These are phyloP conservation scores for Chymomyza procnemis DNA, from an alignment of 2,888 invertebrate genomes.

Conservation along the genomic window DNA sequence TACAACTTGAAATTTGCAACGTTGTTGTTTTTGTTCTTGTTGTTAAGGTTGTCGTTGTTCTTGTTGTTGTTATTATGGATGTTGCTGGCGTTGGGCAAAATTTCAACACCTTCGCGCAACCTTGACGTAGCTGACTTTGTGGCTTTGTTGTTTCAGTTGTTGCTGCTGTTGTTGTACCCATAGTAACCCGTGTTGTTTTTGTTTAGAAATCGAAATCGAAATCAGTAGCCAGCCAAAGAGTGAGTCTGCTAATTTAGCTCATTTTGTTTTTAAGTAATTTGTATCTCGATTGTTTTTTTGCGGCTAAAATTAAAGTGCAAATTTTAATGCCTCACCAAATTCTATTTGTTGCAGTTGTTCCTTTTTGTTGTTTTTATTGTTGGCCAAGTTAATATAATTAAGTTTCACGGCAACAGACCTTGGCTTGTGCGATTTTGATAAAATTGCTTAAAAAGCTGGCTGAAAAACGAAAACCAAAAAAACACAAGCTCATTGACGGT, in stretches of 20 bases:
- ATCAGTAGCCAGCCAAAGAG: slow-evolving; percentile 67
- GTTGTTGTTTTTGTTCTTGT: background rate
- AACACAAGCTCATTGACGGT: slow-evolving; percentile 52
- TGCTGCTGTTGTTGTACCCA: background rate
- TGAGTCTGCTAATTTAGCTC: slow-evolving; percentile 70
- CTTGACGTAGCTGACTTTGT: slow-evolving; percentile 47
- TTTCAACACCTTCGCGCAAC: slow-evolving; percentile 71
- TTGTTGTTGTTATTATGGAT: background rate
- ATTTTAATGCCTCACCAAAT: slow-evolving; percentile 64
- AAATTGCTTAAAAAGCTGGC: slow-evolving; percentile 59
- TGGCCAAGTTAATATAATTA: slow-evolving; percentile 62
- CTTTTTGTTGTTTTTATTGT: slow-evolving; percentile 13
- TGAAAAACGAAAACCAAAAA: slow-evolving; percentile 13
- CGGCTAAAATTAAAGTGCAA: slow-evolving; percentile 64
- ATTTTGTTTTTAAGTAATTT: slow-evolving; percentile 71
- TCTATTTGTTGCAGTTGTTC: slow-evolving; percentile 45
- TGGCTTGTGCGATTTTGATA: slow-evolving; percentile 67
- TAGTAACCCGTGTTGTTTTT: slow-evolving; percentile 2
- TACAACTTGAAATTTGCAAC: slow-evolving; percentile 39
- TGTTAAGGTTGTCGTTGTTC: background rate
- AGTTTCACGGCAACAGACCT: slow-evolving; percentile 69
- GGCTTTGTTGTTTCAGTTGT: slow-evolving; percentile 8
- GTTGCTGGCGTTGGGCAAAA: slow-evolving; percentile 43
- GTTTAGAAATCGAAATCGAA: slow-evolving; percentile 62
- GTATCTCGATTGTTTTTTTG: slow-evolving; percentile 51